These are phyloP conservation scores for Parnassius mnemosyne DNA, from an alignment of 2,888 invertebrate genomes.

Conservation along the genomic window DNA sequence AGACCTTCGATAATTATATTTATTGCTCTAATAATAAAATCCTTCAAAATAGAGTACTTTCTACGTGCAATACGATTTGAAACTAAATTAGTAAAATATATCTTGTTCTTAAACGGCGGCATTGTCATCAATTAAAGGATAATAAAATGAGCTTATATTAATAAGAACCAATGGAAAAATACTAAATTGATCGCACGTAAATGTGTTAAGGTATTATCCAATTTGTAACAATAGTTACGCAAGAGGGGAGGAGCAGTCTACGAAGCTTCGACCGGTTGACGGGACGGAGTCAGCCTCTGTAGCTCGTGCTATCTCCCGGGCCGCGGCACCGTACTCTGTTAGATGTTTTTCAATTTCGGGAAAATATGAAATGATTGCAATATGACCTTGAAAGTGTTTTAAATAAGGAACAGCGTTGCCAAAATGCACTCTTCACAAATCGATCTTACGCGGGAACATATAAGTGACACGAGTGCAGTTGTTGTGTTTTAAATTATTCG, in stretches of 20 bases:
- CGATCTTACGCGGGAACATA: constrained; percentile 3
- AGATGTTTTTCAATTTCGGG: constrained; percentile 13
- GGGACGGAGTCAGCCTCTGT: constrained; percentile 69
- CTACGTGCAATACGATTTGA: neutral
- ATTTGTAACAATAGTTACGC: constrained; percentile 72
- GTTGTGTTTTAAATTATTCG: neutral
- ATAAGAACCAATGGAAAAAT: constrained; percentile 20
- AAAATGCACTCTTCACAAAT: constrained; percentile 9
- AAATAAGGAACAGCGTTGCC: constrained; percentile 28
- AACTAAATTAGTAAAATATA: neutral
- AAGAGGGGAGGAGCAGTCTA: constrained; percentile 68
- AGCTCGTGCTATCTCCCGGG: constrained; percentile 65
- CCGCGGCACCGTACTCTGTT: constrained; percentile 41
- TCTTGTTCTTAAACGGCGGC: neutral
- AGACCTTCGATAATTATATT: neutral
- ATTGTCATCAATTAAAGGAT: neutral
- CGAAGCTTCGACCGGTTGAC: constrained; percentile 64
- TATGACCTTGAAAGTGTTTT: constrained; percentile 40
- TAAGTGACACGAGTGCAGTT: constrained; percentile 1
- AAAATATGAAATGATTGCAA: constrained; percentile 18
- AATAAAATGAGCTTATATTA: neutral
- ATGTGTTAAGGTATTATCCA: constrained; percentile 37
- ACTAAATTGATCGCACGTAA: constrained; percentile 24
- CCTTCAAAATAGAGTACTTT: neutral
- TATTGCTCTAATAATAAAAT: neutral